Evolutionary conservation across 2,797 vertebrate species (phyloP).

Genomic region (Xiphorhynchus erythropygius): DNA sequence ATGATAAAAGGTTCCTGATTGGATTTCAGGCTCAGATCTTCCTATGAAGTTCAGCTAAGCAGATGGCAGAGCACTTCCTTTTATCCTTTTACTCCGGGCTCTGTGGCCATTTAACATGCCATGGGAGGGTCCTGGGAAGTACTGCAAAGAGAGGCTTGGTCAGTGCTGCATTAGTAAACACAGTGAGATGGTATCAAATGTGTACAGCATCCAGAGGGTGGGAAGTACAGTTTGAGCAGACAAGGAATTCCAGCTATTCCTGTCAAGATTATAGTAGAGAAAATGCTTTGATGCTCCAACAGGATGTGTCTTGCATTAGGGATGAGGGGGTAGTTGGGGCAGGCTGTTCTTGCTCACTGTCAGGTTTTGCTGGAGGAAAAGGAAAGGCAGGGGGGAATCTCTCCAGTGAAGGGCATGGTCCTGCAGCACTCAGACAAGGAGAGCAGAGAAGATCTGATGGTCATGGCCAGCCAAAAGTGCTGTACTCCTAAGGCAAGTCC

Average conservation of each 20-base stretch:
- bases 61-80: neutral
- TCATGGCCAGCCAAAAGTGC: neutral
- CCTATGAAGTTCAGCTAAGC: neutral
- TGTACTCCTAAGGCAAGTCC: neutral
- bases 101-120: neutral
- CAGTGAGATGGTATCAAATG: neutral
- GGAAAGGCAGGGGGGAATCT: neutral
- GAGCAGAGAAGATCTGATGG: neutral
- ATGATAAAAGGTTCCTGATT: neutral
- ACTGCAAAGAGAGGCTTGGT: neutral
- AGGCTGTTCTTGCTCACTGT: neutral
- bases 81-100: neutral
- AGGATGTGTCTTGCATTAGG: neutral
- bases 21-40: neutral
- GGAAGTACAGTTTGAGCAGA: neutral
- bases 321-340: neutral
- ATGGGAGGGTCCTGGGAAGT: neutral
- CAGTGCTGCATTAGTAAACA: neutral
- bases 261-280: neutral
- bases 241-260: conserved; percentile 12
- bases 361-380: neutral
- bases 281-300: neutral
- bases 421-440: neutral
- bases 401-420: neutral
- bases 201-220: neutral